Evolutionary conservation across 2,888 invertebrate genomes (phyloP).

Genomic region (Diloba caeruleocephala): DNA sequence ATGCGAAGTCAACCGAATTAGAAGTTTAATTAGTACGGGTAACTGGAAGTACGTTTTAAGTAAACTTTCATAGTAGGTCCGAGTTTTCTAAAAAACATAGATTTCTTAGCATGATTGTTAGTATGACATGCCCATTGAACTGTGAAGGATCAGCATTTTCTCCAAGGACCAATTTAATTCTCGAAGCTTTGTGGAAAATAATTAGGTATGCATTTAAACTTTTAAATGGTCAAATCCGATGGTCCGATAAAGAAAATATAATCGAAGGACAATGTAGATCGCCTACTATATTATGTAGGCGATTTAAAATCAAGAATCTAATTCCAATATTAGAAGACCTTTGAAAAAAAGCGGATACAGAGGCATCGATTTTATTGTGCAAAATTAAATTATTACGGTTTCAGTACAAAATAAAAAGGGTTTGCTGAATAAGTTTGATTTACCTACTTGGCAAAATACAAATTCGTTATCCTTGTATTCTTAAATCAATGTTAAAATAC

Average conservation of each 20-base stretch:
- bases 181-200: not conserved
- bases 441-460: not conserved
- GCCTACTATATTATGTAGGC: too few relatives aligned
- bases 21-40: conserved; percentile 41
- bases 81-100: conserved; percentile 34
- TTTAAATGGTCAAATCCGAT: not conserved
- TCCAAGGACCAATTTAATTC: conserved; percentile 14
- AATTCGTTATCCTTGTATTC: not conserved
- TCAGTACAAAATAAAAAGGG: too few relatives aligned
- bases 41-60: conserved; percentile 48
- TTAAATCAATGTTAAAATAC: not conserved
- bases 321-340: too few relatives aligned
- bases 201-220: not conserved
- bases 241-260: too few relatives aligned
- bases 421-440: not conserved
- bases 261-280: too few relatives aligned
- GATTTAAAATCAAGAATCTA: too few relatives aligned
- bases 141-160: conserved; percentile 12
- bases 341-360: too few relatives aligned
- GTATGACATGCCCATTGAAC: conserved; percentile 11
- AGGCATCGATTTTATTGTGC: too few relatives aligned
- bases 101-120: conserved; percentile 25
- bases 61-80: conserved; percentile 32
- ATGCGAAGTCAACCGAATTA: conserved; percentile 22
- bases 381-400: too few relatives aligned